Base-by-base conservation (phyloP, 2,888 invertebrate genomes). In the Brenthis ino region DNA sequence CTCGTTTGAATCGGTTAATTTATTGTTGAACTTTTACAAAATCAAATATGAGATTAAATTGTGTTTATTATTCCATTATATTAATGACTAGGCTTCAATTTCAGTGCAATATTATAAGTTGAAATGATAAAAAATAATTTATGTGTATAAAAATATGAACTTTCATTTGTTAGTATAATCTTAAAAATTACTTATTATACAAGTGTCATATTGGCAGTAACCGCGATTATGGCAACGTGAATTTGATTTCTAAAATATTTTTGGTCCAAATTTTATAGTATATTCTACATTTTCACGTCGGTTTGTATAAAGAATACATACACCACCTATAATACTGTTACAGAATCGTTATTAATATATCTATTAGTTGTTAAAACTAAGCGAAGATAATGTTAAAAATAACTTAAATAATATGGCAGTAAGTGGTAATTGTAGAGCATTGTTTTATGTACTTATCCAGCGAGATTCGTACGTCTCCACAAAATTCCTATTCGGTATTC, bases 381-480 rank as follows among this genome's bases (percentile, higher is more conserved):
- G 87, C 88, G 82, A 88, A 86, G 82, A 85, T 86, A 88, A 89
- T 84, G 83, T 85, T 88, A 85, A 80, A 85, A 79, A 87, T 84
- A 84, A 88, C 89, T 87, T 91, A 90, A 79, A 80, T 90, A 89
- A 86, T 92, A 92, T 91, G 92, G 92, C 92, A 92, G 92, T 91
- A 88, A 85, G 85, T 87, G 86, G 87, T 87, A 86, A 84, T 80
- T 77, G 77, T 75, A 79, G 77, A 78, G 77, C 76, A 72, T 75
- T 74, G 69, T 72, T 72, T 70, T 63, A 69, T 79, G 79, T 81
- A 79, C 77, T 79, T 82, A 83, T 82, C 82, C 83, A 80, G 84
- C 86, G 90, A 90, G 90, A 90, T 88, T 90, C 88, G 82, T 84
- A 79, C 82, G 80, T 80, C 83, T 83, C 83, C 82, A 81, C 82